Base-by-base conservation (phyloP, 2,888 invertebrate species). In the Mesodorylaimus sp. region DNA sequence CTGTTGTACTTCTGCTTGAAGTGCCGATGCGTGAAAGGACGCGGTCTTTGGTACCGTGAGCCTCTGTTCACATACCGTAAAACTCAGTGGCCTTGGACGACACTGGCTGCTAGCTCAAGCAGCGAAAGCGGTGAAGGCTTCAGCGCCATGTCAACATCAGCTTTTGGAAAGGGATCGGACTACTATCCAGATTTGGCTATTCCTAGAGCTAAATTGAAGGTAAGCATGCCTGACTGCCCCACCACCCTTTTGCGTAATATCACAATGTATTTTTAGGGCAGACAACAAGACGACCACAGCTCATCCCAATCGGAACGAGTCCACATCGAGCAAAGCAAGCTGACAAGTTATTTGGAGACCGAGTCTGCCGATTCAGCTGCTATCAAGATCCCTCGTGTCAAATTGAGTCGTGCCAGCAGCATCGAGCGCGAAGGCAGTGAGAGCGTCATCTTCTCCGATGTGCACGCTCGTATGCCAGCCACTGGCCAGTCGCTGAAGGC, bases 151-250 rank as follows among this genome's bases (percentile, higher is more conserved):
- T 52, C 52, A 10, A 42, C 44, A 27, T 26, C 44, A 27, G 44
- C 13, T 26, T 21, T 21, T 13, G 41, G 16, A 13, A 39, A 39
- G 21, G 41, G 41, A n/a, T n/a, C 16, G 51, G 52, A 60, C 37
- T 66, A 66, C 53, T 59, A 61, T 50, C 62, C 60, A 2, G 61
- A 61, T 37, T 51, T 61, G 41, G 62, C 61, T 25, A 65, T 65
- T 50, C 65, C 65, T 10, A 56, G 65, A 27, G 62, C 65, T 2
- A 65, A 66, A 47, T 58, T 65, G 24, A 7, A 46, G n/a, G n/a
- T n/a, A n/a, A n/a, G n/a, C n/a, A n/a, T n/a, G n/a, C n/a, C n/a
- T n/a, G n/a, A n/a, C n/a, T n/a, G n/a, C n/a, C n/a, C n/a, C n/a
- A n/a, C n/a, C n/a, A n/a, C n/a, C n/a, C n/a, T n/a, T n/a, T n/a